Percentiles rank a stretch among this genome's conserved stretches.
Evolutionary conservation across 1,140 invertebrate genomes (phyloP).

Genomic region (Zelostemma sp.): DNA sequence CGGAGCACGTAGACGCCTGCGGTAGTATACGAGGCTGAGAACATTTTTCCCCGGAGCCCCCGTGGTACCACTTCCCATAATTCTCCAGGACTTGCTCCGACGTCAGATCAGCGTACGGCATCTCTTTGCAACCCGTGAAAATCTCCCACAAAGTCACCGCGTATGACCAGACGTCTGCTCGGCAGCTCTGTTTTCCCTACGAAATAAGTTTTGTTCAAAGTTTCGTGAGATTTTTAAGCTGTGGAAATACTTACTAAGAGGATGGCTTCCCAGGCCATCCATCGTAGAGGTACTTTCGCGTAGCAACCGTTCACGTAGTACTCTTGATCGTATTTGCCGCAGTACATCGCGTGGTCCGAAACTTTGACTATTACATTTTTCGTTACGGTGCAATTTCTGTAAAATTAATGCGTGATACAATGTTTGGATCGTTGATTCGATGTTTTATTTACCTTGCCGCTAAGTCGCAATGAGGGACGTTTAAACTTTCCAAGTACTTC

Average conservation of each 20-base stretch:
- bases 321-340: constrained; percentile 83
- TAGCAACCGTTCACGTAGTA: constrained; percentile 88
- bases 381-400: constrained; percentile 88
- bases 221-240: no score
- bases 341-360: constrained; percentile 91
- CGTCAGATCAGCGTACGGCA: constrained; percentile 80
- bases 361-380: constrained; percentile 86
- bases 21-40: constrained; percentile 61
- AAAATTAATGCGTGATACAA: constrained; percentile 36
- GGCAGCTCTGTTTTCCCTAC: constrained; percentile 79
- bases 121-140: constrained; percentile 78
- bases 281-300: constrained; percentile 84
- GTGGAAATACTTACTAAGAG: constrained; percentile 79
- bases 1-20: constrained; percentile 73
- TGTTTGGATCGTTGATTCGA: no score
- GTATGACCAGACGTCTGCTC: constrained; percentile 85
- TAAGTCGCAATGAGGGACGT: constrained; percentile 83
- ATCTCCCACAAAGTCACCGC: constrained; percentile 85
- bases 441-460: constrained; percentile 78
- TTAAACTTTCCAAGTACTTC: constrained; percentile 85
- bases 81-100: constrained; percentile 84
- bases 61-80: constrained; percentile 77
- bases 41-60: constrained; percentile 55
- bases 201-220: no score
- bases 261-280: constrained; percentile 90